These are phyloP conservation scores for Notothenia rossii DNA, from an alignment of 2,113 vertebrate species.

Conservation along the genomic window DNA sequence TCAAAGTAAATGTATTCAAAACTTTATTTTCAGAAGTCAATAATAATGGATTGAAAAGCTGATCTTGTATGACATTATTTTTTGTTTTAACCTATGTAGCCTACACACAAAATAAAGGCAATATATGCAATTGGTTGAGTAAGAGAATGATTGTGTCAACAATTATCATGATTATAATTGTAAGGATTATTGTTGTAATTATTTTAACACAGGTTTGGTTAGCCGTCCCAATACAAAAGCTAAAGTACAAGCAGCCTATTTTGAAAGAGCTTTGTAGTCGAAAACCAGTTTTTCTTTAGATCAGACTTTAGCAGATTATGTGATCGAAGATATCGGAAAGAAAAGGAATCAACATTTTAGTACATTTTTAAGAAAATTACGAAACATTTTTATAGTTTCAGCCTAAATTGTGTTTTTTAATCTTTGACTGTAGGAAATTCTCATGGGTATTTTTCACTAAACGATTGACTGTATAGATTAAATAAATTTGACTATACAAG, in stretches of 20 bases:
- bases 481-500: no score
- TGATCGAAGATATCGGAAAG: not conserved
- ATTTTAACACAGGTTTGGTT: not conserved
- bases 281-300: not conserved
- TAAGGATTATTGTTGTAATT: not conserved
- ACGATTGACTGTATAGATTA: no score
- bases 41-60: not conserved
- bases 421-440: not conserved
- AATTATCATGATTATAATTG: not conserved
- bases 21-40: conserved; percentile 18
- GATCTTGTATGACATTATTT: conserved; percentile 7
- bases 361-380: no score
- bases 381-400: not conserved
- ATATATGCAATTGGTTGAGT: not conserved
- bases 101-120: conserved; percentile 30
- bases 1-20: conserved; percentile 19
- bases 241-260: not conserved
- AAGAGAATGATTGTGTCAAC: not conserved
- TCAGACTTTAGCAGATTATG: not conserved
- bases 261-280: not conserved
- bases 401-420: not conserved
- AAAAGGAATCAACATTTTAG: not conserved
- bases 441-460: not conserved
- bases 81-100: conserved; percentile 4
- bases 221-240: not conserved